Base-by-base conservation (phyloP, 2,888 invertebrate genomes). In the Lasioglossum oenotherae region DNA sequence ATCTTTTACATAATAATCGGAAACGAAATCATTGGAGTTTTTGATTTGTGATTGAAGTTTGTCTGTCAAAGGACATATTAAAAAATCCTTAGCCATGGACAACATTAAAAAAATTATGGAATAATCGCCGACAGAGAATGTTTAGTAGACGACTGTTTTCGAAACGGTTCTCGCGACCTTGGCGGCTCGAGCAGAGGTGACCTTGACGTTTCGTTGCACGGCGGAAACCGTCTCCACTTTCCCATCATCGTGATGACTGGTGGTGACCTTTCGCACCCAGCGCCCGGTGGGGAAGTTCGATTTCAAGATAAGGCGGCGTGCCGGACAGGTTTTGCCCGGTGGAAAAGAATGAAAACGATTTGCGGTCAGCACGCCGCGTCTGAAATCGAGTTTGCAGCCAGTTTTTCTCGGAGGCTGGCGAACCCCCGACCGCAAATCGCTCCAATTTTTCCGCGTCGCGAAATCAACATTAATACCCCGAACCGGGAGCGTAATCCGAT, bases 361-460 rank as follows among this genome's bases (percentile, higher is more conserved):
- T 84, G 84, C 78, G 83, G 84, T 84, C 74, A 38, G 73, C 67
- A 49, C 67, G 60, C 41, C 71, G 78, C 60, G 27, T 64, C 60
- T 64, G 60, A 64, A 64, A 64, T 64, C 60, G 60, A 64, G 60
- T 64, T 64, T 64, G 31, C 60, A 64, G 60, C 31, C 60, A 31
- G 60, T 64, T 64, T 64, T 64, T 64, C 60, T 64, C 60, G 27
- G 60, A 64, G 60, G 60, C 60, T 64, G 31, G 60, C 78, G 73
- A 31, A 78, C 78, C 60, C 35, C 46, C 46, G 60, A 67, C 82
- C 88, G 77, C 85, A 84, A 84, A 84, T 84, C 78, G 84, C 83
- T 83, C 75, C 64, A 74, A 78, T 75, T 75, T 72, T 75, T 78
- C 60, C 60, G 60, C 60, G 31, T 64, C 31, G 60, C 60, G 84